A percentile compares a stretch with the other conserved stretches of the same genome.
Conservation (phyloP, 2,888 invertebrate species). For the Lasioglossum leucozonium region DNA sequence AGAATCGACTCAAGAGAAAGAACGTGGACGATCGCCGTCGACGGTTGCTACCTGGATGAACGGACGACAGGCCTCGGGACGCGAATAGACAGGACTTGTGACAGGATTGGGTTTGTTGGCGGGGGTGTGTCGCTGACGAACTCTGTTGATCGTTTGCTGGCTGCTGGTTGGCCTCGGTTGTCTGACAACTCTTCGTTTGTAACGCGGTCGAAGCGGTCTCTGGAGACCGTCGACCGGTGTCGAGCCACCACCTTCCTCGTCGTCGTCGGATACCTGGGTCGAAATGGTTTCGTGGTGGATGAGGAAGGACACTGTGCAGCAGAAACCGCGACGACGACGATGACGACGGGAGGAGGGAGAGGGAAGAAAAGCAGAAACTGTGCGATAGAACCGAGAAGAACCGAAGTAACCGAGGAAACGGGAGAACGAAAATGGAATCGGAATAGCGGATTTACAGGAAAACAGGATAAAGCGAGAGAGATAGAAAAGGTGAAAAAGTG, state of each 20-base stretch:
- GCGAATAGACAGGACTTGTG: conserved; percentile 40
- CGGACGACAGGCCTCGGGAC: conserved; percentile 44
- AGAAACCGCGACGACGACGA: neutral
- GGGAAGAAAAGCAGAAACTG: neutral
- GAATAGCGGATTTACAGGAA: neutral
- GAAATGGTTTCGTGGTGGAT: neutral
- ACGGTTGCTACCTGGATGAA: conserved; percentile 54
- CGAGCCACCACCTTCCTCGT: conserved; percentile 84
- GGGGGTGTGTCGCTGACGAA: conserved; percentile 59
- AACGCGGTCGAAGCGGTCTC: conserved; percentile 84
- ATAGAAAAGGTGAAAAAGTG: neutral
- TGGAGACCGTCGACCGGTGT: conserved; percentile 77
- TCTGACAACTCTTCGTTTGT: conserved; percentile 83
- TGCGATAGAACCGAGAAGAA: neutral
- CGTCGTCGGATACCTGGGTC: conserved; percentile 75
- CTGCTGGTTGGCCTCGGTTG: conserved; percentile 71
- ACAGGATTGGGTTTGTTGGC: conserved; percentile 57
- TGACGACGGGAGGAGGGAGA: neutral
- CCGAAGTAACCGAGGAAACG: neutral
- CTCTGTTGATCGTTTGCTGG: conserved; percentile 68
- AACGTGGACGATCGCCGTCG: neutral
- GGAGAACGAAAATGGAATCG: neutral
- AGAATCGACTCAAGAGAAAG: neutral
- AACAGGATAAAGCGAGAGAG: neutral
- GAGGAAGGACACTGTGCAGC: neutral